Base-by-base conservation (phyloP, 2,797 vertebrate species). In the Schizothorax lantsangensis region DNA sequence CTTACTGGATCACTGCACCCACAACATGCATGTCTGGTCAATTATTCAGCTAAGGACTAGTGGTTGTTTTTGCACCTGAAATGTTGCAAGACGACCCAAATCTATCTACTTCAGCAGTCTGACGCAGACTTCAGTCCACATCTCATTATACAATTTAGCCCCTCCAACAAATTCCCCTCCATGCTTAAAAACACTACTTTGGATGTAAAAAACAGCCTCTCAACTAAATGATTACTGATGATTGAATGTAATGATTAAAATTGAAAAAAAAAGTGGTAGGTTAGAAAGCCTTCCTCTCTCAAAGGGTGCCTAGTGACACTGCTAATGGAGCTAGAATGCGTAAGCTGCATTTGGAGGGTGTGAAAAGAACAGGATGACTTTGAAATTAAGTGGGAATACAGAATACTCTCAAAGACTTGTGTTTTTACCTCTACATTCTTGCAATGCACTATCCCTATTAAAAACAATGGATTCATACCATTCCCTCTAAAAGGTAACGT, bases 21-120 rank as follows among this genome's bases (percentile, higher is more conserved):
- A 54, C 59, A 78, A 68, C 36, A 23, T 64, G 45, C 2, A 69
- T 52, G 57, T 84, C 73, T 54, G 10, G 45, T 66, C 45, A 84
- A 68, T 84, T 52, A 78, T 30, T 84, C 74, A 68, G 62, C 10
- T 19, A 52, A 6, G 14, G 26, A 68, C 59, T 49, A 14, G 45
- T 49, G 9, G 21, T 52, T 49, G 15, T 78, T 68, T 52, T 47
- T 26, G 33, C 83, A 75, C 40, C 30, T 64, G 43, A 62, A 30
- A 62, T 64, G 72, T 74, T 74, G 40, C 54, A 77, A 64, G 43
- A 75, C 6, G 21, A 77, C 30, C 15, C 43, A 52, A 49, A 66
- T 38, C 11, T 66, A 49, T n/a, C 19, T 49, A 0, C 19, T 47
- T 69, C 19, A 17, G 72, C 40, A 36, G 40, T 49, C 47, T 36